Evolutionary conservation across 2,888 invertebrate genomes (phyloP).

Genomic region (Agapostemon virescens): DNA sequence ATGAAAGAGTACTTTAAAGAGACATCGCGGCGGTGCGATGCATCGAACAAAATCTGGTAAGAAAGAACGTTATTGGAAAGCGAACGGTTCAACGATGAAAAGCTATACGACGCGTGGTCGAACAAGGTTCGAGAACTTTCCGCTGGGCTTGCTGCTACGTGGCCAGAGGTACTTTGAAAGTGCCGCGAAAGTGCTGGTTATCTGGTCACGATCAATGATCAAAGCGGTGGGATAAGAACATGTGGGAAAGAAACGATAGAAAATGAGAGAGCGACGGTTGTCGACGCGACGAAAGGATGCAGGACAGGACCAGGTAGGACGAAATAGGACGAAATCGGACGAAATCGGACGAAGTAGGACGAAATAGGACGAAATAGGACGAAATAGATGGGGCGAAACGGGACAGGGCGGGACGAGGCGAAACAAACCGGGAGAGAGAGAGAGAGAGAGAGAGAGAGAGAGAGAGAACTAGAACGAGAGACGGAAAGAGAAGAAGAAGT

Average conservation of each 20-base stretch:
- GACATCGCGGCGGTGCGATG: not conserved
- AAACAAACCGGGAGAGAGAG: not conserved
- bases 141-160: conserved; percentile 13
- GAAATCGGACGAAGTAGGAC: no score
- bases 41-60: not conserved
- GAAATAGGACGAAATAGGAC: no score
- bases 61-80: not conserved
- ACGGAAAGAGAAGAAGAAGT: not conserved
- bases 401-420: not conserved
- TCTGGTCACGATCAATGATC: conserved; percentile 52
- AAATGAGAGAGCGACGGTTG: conserved; percentile 1
- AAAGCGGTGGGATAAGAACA: conserved; percentile 33
- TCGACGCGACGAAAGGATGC: not conserved
- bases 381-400: no score
- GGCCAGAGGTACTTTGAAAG: conserved; percentile 48
- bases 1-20: not conserved
- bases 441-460: not conserved
- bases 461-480: not conserved
- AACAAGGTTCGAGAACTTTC: conserved; percentile 37
- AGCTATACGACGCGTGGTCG: not conserved
- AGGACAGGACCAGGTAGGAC: no score
- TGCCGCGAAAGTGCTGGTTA: conserved; percentile 55
- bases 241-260: conserved; percentile 24
- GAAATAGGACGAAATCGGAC: no score
- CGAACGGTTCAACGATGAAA: not conserved